Evolutionary conservation across 2,888 invertebrate species (phyloP).

Genomic region (Corythucha ciliata): DNA sequence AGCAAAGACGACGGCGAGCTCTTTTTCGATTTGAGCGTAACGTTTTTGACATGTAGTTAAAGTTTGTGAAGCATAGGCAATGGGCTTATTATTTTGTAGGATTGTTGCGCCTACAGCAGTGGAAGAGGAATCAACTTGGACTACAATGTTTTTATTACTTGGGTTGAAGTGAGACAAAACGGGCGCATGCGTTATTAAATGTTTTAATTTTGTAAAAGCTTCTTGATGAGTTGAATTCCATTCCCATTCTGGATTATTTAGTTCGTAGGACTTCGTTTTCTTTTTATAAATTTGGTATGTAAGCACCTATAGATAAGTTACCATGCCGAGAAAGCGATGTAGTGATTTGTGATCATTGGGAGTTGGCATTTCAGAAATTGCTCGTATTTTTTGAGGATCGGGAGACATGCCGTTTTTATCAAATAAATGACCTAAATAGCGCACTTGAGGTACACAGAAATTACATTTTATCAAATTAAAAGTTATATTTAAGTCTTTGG

Average conservation of each 20-base stretch:
- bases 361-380: slow-evolving; percentile 28
- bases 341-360: slow-evolving; percentile 27
- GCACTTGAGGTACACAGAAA: background rate
- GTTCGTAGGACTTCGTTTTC: slow-evolving; percentile 28
- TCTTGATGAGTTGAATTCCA: slow-evolving; percentile 6
- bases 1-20: slow-evolving; percentile 14
- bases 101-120: slow-evolving; percentile 1
- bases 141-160: background rate
- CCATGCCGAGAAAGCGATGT: slow-evolving; percentile 32
- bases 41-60: background rate
- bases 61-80: slow-evolving; percentile 18
- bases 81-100: slow-evolving; percentile 14
- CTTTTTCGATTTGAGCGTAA: slow-evolving; percentile 19
- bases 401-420: slow-evolving; percentile 1
- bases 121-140: background rate
- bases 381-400: background rate
- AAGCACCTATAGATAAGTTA: slow-evolving; percentile 32
- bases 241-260: slow-evolving; percentile 22
- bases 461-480: background rate
- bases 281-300: slow-evolving; percentile 32
- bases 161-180: slow-evolving; percentile 8
- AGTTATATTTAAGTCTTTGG: background rate
- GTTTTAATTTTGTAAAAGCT: slow-evolving; percentile 13
- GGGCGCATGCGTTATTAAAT: background rate
- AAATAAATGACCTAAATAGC: background rate